These are phyloP conservation scores for Bombus impatiens DNA, from an alignment of 1,140 invertebrate genomes.

Conservation along the genomic window DNA sequence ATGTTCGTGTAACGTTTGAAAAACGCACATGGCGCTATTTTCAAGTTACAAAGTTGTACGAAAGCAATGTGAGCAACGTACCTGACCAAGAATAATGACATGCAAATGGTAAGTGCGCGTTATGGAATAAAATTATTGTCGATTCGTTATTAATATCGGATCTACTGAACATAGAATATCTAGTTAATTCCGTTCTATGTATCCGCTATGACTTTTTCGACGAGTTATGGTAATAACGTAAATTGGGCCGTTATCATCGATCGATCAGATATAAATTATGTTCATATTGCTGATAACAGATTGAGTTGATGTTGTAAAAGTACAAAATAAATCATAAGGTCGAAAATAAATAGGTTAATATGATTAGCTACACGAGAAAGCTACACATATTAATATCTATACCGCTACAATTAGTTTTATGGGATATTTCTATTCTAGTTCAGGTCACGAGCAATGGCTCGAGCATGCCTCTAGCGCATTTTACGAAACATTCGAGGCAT, in stretches of 20 bases:
- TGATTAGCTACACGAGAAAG: not conserved
- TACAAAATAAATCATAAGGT: not conserved
- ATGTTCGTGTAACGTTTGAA: not conserved
- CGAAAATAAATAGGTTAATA: not conserved
- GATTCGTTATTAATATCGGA: slow-evolving; percentile 6
- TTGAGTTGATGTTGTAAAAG: not conserved
- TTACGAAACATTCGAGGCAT: slow-evolving; percentile 14
- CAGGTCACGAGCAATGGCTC: too few species aligned
- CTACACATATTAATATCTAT: not conserved
- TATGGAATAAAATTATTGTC: not conserved
- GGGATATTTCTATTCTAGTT: not conserved
- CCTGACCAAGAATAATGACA: not conserved
- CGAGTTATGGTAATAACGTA: not conserved
- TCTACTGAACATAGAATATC: not conserved
- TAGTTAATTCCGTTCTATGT: not conserved
- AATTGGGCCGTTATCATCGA: slow-evolving; percentile 6
- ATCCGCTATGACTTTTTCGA: not conserved
- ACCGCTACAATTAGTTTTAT: slow-evolving; percentile 8
- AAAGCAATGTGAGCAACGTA: not conserved
- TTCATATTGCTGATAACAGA: not conserved
- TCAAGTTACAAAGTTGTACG: not conserved
- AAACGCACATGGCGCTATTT: not conserved
- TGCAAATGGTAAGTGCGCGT: not conserved
- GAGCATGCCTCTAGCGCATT: not conserved
- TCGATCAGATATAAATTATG: not conserved